Base-by-base conservation (phyloP, 1,140 invertebrate species). In the Apis dorsata region DNA sequence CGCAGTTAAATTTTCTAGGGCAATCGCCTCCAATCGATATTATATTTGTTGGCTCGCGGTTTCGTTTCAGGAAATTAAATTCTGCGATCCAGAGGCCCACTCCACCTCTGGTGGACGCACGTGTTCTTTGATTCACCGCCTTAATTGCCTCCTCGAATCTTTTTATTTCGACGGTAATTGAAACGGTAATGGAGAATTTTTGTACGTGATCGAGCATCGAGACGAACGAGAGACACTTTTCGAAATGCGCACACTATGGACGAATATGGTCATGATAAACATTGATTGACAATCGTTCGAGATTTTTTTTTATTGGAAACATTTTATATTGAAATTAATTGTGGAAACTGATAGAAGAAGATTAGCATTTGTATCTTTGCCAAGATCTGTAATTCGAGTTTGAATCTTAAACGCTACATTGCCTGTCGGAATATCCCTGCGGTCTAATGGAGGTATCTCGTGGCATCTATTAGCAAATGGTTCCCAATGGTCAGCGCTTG, bases 391-490 rank as follows among this genome's bases (percentile, higher is more conserved):
- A 91, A 90, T 91, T 91, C 86, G 83, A 89, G 85, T 88, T 74
- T 88, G 87, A 91, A 91, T 92, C 88, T 91, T 90, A 90, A 85
- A 88, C 85, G 90, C 85, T 87, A 92, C 91, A 92, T 91, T 91
- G 90, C 90, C 85, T 62, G 83, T 69, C 81, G 89, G 89, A 91
- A 91, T 91, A 89, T 91, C 90, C 90, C 91, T 91, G 89, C 84
- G 90, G 90, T 91, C 90, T 92, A 91, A 91, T 92, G 89, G 90
- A 89, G 84, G 89, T 83, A 91, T 91, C 87, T 91, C 91, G 90
- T 85, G 90, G 90, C 90, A 89, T 91, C 90, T 92, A 92, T 92
- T 92, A 92, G 91, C 91, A 91, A 92, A 92, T 92, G 91, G 91
- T 87, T 92, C 90, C 90, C 90, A 91, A 89, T 87, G 90, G 90